Conservation (phyloP, 2,888 invertebrate species). For the Xestia sexstrigata region DNA sequence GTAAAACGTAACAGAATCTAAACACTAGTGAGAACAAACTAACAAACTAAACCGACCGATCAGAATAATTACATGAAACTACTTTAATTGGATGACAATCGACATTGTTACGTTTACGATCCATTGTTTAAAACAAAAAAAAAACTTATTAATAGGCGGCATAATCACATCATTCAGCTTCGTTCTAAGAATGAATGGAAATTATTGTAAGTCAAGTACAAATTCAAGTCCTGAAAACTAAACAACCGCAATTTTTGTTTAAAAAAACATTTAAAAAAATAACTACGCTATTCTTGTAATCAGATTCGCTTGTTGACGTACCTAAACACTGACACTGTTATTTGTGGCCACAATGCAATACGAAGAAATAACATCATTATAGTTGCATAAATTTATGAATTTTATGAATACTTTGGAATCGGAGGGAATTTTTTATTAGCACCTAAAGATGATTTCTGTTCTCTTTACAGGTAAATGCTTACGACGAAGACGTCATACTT, state of each 20-base stretch:
- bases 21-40: conserved; percentile 45
- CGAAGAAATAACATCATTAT: conserved; percentile 32
- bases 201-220: conserved; percentile 38
- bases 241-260: not conserved
- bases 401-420: conserved; percentile 29
- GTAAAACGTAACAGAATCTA: conserved; percentile 51
- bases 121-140: conserved; percentile 61
- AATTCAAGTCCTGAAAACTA: conserved; percentile 44
- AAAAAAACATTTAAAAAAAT: not conserved
- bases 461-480: conserved; percentile 5
- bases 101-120: conserved; percentile 61
- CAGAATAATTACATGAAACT: conserved; percentile 62
- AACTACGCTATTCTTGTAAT: conserved; percentile 15
- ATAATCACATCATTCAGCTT: conserved; percentile 38
- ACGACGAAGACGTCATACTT: not conserved
- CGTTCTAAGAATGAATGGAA: conserved; percentile 22
- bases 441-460: conserved; percentile 1
- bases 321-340: conserved; percentile 9
- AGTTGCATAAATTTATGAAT: conserved; percentile 30
- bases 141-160: conserved; percentile 43
- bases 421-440: conserved; percentile 6
- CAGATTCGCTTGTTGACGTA: conserved; percentile 40
- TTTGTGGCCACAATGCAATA: conserved; percentile 21
- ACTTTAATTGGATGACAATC: conserved; percentile 67
- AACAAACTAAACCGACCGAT: conserved; percentile 42